Percentiles rank a stretch among this genome's conserved stretches.
Evolutionary conservation across 2,888 invertebrate genomes (phyloP).

Genomic region (Ormyrus pomaceus): DNA sequence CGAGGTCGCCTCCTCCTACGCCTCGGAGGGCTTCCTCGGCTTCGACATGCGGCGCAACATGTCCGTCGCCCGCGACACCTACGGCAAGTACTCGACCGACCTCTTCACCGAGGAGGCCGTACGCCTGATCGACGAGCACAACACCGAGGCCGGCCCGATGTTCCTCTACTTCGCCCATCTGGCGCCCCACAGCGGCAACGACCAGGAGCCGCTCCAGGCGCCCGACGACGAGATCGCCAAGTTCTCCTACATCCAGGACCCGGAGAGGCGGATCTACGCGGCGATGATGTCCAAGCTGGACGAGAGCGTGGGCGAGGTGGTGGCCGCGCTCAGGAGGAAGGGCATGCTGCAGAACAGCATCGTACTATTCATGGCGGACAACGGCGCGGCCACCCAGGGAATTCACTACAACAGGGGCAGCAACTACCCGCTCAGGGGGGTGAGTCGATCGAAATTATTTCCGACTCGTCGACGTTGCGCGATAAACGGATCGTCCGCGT

Average conservation of each 20-base stretch:
- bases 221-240: slow-evolving; percentile 83
- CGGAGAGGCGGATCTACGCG: slow-evolving; percentile 83
- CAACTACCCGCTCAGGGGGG: slow-evolving; percentile 88
- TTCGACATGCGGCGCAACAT: slow-evolving; percentile 82
- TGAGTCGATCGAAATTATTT: slow-evolving; percentile 70
- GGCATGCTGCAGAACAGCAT: slow-evolving; percentile 88
- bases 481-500: no score
- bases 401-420: slow-evolving; percentile 84
- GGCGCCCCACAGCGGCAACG: slow-evolving; percentile 83
- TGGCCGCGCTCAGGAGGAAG: slow-evolving; percentile 81
- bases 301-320: slow-evolving; percentile 87
- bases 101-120: slow-evolving; percentile 83
- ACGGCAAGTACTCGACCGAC: slow-evolving; percentile 81
- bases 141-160: slow-evolving; percentile 77
- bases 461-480: not conserved
- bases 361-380: slow-evolving; percentile 91
- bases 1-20: slow-evolving; percentile 54
- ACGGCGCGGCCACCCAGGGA: slow-evolving; percentile 89
- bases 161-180: slow-evolving; percentile 84
- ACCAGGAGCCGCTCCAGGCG: slow-evolving; percentile 82
- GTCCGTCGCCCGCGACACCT: slow-evolving; percentile 77
- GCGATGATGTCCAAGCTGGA: slow-evolving; percentile 92
- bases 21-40: slow-evolving; percentile 70
- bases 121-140: slow-evolving; percentile 77
- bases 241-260: slow-evolving; percentile 82